Evolutionary conservation across 2,113 vertebrate species (phyloP).

Genomic region (Laticauda laticaudata): DNA sequence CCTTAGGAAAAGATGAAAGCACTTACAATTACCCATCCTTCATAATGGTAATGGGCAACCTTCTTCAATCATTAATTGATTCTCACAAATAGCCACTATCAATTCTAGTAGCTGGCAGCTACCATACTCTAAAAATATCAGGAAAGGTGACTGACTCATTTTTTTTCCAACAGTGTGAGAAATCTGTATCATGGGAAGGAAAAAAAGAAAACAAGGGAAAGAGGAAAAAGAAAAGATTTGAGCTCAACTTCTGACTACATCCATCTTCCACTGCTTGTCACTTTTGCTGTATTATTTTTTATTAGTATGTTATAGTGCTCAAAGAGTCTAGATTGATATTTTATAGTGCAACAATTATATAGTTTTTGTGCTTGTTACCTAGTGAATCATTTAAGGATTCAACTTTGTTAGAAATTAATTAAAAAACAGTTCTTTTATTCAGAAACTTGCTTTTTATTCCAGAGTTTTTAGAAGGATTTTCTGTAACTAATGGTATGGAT

Average conservation of each 20-base stretch:
- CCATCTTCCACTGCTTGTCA: accelerated
- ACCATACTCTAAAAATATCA: background rate
- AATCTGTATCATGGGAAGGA: background rate
- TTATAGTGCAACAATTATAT: slow-evolving; percentile 2
- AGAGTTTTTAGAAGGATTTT: slow-evolving; percentile 16
- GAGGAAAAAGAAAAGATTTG: background rate
- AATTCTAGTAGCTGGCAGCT: background rate
- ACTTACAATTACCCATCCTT: background rate
- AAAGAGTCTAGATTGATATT: slow-evolving; percentile 5
- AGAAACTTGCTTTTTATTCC: slow-evolving; percentile 27
- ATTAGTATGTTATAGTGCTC: background rate
- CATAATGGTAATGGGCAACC: background rate
- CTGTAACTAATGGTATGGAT: background rate
- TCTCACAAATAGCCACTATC: background rate
- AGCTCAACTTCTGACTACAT: background rate
- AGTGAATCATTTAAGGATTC: slow-evolving; percentile 11
- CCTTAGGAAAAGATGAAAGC: background rate
- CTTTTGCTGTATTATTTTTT: background rate
- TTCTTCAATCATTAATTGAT: background rate
- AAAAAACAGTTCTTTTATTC: background rate
- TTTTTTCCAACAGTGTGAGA: background rate
- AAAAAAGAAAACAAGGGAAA: background rate
- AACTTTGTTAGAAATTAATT: slow-evolving; percentile 15
- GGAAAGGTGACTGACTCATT: background rate
- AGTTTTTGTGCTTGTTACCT: slow-evolving; percentile 2